phyloP scores from a whole-genome alignment of 2,888 invertebrate species.

The Dichetophora obliterata region DNA sequence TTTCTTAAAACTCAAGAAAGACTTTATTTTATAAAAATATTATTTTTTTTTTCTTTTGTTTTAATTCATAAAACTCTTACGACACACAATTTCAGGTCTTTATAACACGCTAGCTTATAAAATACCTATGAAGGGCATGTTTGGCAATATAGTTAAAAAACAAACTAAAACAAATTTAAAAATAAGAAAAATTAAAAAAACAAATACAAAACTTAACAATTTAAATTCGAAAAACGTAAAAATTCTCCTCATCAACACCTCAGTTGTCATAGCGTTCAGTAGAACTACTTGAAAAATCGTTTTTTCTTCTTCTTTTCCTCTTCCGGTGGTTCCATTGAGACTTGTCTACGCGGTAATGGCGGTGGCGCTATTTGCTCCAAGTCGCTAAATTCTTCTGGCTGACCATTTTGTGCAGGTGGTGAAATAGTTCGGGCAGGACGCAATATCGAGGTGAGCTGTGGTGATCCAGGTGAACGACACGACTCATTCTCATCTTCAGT shows the following conservation, averaged over 20 bases:
- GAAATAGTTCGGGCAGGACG: slow-evolving; percentile 55
- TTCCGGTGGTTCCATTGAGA: slow-evolving; percentile 48
- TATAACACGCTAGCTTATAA: slow-evolving; percentile 43
- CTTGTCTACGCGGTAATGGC: slow-evolving; percentile 55
- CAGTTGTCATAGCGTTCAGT: not conserved
- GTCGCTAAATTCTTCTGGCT: slow-evolving; percentile 17
- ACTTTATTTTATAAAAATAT: not conserved
- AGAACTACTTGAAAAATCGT: slow-evolving; percentile 56
- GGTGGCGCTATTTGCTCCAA: slow-evolving; percentile 56
- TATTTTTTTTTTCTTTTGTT: not conserved
- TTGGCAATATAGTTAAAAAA: not conserved
- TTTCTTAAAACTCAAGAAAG: too few relatives aligned
- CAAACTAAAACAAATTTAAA: not conserved
- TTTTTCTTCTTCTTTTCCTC: slow-evolving; percentile 59
- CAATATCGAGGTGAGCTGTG: slow-evolving; percentile 55
- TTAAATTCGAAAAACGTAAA: not conserved
- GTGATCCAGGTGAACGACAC: not conserved
- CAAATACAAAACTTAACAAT: not conserved
- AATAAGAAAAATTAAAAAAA: not conserved
- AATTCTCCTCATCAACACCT: not conserved
- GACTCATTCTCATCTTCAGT: slow-evolving; percentile 55
- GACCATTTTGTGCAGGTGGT: slow-evolving; percentile 45
- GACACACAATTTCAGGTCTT: slow-evolving; percentile 41
- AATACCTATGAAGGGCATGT: not conserved
- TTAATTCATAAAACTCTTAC: not conserved